A percentile compares a stretch with the other conserved stretches of the same genome.
These are phyloP conservation scores for Heliconius charithonia DNA, from an alignment of 2,888 invertebrate genomes.

Conservation along the genomic window DNA sequence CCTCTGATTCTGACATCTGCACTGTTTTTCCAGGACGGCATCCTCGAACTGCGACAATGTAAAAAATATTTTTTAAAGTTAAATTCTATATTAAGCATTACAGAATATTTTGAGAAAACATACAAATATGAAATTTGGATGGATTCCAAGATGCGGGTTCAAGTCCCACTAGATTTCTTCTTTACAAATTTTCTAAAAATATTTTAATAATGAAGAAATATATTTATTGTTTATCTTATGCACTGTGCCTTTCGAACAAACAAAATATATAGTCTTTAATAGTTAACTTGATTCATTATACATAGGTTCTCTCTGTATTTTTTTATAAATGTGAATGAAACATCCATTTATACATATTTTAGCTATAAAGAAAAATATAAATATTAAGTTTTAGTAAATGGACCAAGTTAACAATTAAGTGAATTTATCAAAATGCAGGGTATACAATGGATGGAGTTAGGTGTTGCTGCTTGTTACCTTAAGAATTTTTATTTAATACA, in stretches of 20 bases:
- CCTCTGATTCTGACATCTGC: constrained; percentile 98
- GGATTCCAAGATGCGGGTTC: too few relatives aligned
- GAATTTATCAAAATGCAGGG: constrained; percentile 23
- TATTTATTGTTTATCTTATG: neutral
- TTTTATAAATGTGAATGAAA: neutral
- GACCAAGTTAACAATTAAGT: constrained; percentile 4
- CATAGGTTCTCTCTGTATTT: neutral
- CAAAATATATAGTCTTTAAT: neutral
- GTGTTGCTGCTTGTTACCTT: constrained; percentile 28
- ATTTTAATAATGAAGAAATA: neutral
- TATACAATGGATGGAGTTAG: constrained; percentile 24
- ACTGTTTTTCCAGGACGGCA: constrained; percentile 99
- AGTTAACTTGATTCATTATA: constrained; percentile 9
- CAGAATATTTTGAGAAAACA: neutral
- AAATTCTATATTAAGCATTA: neutral
- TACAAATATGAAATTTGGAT: neutral
- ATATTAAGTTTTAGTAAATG: neutral
- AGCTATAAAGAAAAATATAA: neutral
- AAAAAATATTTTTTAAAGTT: constrained; percentile 3
- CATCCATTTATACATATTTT: neutral
- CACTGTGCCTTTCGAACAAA: neutral
- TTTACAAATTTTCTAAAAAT: too few relatives aligned
- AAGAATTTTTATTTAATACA: constrained; percentile 45
- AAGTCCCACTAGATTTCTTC: too few relatives aligned
- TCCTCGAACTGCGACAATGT: constrained; percentile 92